Evolutionary conservation across 2,797 vertebrate species (phyloP).

Genomic region (Pangasius krempfi): DNA sequence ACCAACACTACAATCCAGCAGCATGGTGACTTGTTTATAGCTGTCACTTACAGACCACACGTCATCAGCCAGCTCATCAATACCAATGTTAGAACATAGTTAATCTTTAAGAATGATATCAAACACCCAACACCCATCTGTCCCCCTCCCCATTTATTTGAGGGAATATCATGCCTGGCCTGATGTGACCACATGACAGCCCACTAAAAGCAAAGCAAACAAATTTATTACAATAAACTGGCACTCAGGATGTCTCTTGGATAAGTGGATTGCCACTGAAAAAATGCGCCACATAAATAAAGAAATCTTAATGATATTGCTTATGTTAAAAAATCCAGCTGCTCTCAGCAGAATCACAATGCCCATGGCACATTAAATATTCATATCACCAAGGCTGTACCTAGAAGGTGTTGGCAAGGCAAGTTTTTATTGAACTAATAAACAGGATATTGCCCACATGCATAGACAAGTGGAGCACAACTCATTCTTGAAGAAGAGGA

Average conservation of each 20-base stretch:
- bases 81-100: conserved; percentile 24
- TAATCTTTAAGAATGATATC: conserved; percentile 29
- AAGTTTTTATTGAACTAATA: conserved; percentile 73
- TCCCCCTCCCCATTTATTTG: conserved; percentile 27
- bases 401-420: conserved; percentile 62
- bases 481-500: conserved; percentile 54
- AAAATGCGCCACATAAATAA: conserved; percentile 78
- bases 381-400: conserved; percentile 65
- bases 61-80: conserved; percentile 45
- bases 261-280: conserved; percentile 54
- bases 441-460: conserved; percentile 63
- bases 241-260: conserved; percentile 57
- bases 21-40: conserved; percentile 43
- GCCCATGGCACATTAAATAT: conserved; percentile 74
- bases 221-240: conserved; percentile 64
- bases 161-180: conserved; percentile 31
- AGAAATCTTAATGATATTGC: conserved; percentile 81
- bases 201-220: conserved; percentile 52
- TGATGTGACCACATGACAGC: conserved; percentile 63
- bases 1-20: conserved; percentile 43
- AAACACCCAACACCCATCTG: conserved; percentile 29
- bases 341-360: conserved; percentile 83
- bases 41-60: conserved; percentile 38
- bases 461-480: conserved; percentile 51
- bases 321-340: conserved; percentile 79